Base-by-base conservation (phyloP, 2,888 invertebrate genomes). In the Andrena trimmerana region DNA sequence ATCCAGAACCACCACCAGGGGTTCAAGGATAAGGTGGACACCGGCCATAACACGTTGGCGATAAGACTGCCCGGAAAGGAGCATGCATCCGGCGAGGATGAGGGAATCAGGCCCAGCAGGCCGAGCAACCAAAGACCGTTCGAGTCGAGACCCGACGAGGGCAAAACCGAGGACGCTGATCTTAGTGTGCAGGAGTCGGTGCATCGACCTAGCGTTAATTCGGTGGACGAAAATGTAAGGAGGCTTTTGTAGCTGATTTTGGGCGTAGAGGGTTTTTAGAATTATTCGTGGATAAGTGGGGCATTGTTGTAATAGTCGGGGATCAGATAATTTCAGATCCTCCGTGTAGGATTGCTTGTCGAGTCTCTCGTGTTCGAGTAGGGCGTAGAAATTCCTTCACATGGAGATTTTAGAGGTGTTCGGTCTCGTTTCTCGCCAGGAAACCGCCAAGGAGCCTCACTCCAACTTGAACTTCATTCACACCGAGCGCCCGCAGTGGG, bases 401-500 rank as follows among this genome's bases (percentile, higher is more conserved):
- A 10, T 24, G 24, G 10, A 13, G 1, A 8, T 48, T 48, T 62
- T 4, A 33, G 4, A 7, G 5, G 13, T 20, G 16, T 36, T 29
- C 66, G 2, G 31, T 27, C 8, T 29, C 31, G 10, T n/a, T 62
- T 67, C 48, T 57, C 10, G 2, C 0, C 76, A 92, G 92, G 90
- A 92, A 73, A 86, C 91, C 65, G 82, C 76, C 33, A 91, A 90
- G 72, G 86, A 89, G 70, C 77, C 88, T 8, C 89, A 87, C 79
- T 87, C 89, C 24, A 90, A 81, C 67, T 60, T 90, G 27, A 93
- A 93, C 70, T 90, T 90, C 59, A 91, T 93, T 65, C 91, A 93
- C 78, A 92, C 93, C 5, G 93, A 93, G 66, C 89, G 92, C 20
- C 93, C 93, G 1, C 91, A 91, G 16, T 93, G 93, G 93, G 92